Conservation (phyloP, 2,888 invertebrate genomes). For the Leucophenga maculata region DNA sequence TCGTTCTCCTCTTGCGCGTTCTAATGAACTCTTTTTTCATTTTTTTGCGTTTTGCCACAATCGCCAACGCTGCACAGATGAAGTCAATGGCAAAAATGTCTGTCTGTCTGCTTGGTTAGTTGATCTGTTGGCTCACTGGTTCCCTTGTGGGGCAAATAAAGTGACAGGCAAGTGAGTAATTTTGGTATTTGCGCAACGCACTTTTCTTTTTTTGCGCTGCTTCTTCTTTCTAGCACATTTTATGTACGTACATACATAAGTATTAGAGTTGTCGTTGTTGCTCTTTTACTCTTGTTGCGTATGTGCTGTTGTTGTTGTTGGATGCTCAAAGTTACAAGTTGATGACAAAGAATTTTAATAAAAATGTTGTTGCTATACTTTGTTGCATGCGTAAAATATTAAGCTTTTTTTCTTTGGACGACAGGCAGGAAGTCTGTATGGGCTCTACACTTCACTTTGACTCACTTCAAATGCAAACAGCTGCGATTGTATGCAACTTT, state of each 20-base stretch:
- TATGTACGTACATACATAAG: conserved; percentile 24
- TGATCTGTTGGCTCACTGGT: neutral
- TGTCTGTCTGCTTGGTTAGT: too few species aligned
- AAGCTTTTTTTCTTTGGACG: conserved; percentile 21
- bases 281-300: conserved; percentile 6
- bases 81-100: neutral
- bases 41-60: neutral
- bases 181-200: conserved; percentile 53
- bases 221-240: too few species aligned
- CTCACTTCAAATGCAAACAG: conserved; percentile 23
- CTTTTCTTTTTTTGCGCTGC: conserved; percentile 50
- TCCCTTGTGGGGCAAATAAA: conserved; percentile 26
- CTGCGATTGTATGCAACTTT: conserved; percentile 20
- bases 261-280: neutral
- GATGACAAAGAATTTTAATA: conserved; percentile 16
- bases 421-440: conserved; percentile 31
- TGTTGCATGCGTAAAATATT: neutral
- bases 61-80: neutral
- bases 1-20: neutral
- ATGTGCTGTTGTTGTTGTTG: neutral
- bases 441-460: conserved; percentile 23
- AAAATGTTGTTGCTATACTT: neutral
- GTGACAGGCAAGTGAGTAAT: conserved; percentile 50
- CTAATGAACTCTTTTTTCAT: conserved; percentile 16
- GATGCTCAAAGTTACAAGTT: neutral